Evolutionary conservation across 92 coral and sea anemone genomes (phyloP), one percentile per base, ranked within the genome.

Genomic region (Phenganax stokvisi): DNA sequence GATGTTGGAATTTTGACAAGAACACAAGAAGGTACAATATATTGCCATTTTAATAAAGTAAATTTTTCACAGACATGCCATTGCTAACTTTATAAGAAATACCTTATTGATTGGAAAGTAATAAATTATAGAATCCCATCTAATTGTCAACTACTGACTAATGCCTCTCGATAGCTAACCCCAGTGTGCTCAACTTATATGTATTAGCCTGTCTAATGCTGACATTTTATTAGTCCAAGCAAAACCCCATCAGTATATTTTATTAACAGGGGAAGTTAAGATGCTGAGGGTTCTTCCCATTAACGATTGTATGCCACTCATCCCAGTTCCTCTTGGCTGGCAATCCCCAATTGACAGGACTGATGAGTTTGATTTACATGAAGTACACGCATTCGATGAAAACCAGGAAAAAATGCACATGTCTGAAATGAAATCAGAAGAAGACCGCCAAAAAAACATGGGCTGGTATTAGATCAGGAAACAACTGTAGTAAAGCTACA

Each of bases 301-400:
- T 61, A 64, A 76, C 71, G 88, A 87, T 54, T 91, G 88, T 51
- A 80, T 90, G 56, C 67, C 84, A 73, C 84, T 84, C 77, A 86
- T 90, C 51, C 90, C 91, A 75, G 83, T 79, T 51, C 85, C 91
- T 37, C 71, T 44, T 13, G 82, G 65, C 10, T n/a, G 76, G 81
- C 75, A 83, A 10, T 65, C 70, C 56, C 71, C 78, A 28, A 63
- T 61, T 9, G 87, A 89, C 20, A 89, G 89, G 60, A 84, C 88
- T 10, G 91, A 88, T n/a, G 91, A 88, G 83, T 89, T 88, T 77
- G 96, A 84, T 62, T 80, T 88, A 54, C 87, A 84, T 52, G 56
- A 83, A 10, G 68, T 85, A 15, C 85, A 72, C 20, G 79, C 72
- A 44, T 81, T 83, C n/a, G 80, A 82, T 9, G 89, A 63, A 51